Evolutionary conservation across 23 tunicate genomes (phyloP), one percentile per base, ranked within the genome.

Genomic region (Trididemnum clinides): DNA sequence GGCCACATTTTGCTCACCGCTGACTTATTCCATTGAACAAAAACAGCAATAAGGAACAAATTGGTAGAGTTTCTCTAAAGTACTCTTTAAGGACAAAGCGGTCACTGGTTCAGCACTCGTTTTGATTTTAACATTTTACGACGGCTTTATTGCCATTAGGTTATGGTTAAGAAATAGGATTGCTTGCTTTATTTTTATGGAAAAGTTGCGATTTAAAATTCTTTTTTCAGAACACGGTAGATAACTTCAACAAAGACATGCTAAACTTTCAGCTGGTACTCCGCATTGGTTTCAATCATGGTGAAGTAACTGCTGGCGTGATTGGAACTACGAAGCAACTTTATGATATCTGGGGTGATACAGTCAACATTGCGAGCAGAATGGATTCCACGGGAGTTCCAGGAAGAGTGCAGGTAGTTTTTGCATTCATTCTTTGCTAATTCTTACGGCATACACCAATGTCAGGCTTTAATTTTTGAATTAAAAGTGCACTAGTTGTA

Each of bases 261-360:
- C 73, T 96, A 37, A 84, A 81, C 69, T 96, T 96, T 58, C 88
- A 90, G 2, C 91, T 90, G 10, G 86, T 94, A 33, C 71, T 95
- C n/a, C 90, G 99, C 0, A 91, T 96, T 57, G 99, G 99, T 23
- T 91, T 91, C 88, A 91, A 96, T 84, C 92, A 91, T 64, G 99
- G 99, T 1, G 97, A 95, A 39, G 97, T 96, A 1, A 96, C 99
- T 50, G 99, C 99, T 26, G 99, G 99, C 1, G 96, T 96, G 21
- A 90, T 91, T 27, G 99, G 96, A 28, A 69, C 92, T 19, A 88
- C 96, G 19, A 96, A 96, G 87, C 79, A 63, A 32, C 90, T 96
- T 7, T 96, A 90, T 64, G 96, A 95, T 64, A 90, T 90, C 0
- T 96, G 99, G 99, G 99, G 99, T 2, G 96, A 96, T 81, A 96